Evolutionary conservation across 2,797 vertebrate species (phyloP), one percentile per base, ranked within the genome.

Genomic region (Lateolabrax maculatus): DNA sequence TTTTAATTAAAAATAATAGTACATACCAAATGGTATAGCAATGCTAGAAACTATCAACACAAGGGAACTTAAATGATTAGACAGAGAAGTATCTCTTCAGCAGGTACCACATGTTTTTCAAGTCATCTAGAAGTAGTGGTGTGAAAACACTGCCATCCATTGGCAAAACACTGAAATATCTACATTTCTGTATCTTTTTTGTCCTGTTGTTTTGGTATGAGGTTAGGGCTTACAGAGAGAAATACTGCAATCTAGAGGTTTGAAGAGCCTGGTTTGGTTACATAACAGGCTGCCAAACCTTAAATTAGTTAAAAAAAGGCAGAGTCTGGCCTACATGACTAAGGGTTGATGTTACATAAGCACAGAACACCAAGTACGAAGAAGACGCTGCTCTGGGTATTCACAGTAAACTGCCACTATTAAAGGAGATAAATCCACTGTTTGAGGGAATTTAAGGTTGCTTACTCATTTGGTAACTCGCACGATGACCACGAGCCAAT

Each of bases 261-360:
- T 84, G 71, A 80, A 49, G 68, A 84, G 71, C 49, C 49, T 62
- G 57, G 37, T 29, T 75, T 29, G 43, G 86, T 93, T 92, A 84
- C 71, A 80, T 92, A 93, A 93, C 75, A 52, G 29, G n/a, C 66
- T 84, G 65, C 49, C 51, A 78, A 86, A 84, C 73, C 66, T 80
- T 71, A 68, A 37, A 79, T 83, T 71, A 69, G 76, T 36, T 76
- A 21, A 69, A 76, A 79, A 67, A 69, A 78, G 76, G 56, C 81
- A 77, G 72, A 76, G 69, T 63, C 52, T 71, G 83, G 82, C 80
- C 46, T 79, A 36, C 64, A 55, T 93, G 86, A 93, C 89, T 90
- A 89, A 94, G 75, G 43, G 57, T 25, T 68, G 77, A 37, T 72
- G 76, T 94, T 94, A 92, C 75, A 90, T 93, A 95, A 94, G 85